Conservation (phyloP, 53 echinoderm and acorn worm species). For the Luidia sarsii region DNA sequence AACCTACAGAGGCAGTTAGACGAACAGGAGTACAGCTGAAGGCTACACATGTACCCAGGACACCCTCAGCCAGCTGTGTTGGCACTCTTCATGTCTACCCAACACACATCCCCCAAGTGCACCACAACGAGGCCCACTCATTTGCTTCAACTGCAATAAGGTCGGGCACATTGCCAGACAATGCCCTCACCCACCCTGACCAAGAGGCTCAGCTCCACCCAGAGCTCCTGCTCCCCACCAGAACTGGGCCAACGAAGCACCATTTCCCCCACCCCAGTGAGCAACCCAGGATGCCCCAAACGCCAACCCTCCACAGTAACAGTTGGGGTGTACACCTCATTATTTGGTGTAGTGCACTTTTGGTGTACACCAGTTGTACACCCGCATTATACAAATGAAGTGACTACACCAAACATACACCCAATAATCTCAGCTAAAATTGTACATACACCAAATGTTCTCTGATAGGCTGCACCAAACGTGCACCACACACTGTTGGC, state of each 20-base stretch:
- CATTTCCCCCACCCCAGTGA: not conserved
- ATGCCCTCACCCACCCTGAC: not conserved
- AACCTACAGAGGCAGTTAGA: slow-evolving; percentile 7
- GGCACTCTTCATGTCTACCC: not conserved
- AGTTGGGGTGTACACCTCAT: not conserved
- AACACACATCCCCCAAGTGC: not conserved
- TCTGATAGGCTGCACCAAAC: not conserved
- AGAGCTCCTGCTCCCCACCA: not conserved
- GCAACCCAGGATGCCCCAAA: not conserved
- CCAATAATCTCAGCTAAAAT: not conserved
- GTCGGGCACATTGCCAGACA: slow-evolving; percentile 10
- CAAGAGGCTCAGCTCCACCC: not conserved
- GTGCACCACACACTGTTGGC: not conserved
- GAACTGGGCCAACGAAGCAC: no score
- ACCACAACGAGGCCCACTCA: not conserved
- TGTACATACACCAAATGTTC: not conserved
- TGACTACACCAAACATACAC: not conserved
- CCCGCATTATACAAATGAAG: not conserved
- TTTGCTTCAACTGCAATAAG: slow-evolving; percentile 11
- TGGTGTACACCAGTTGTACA: not conserved
- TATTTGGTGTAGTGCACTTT: not conserved
- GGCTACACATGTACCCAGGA: slow-evolving; percentile 29
- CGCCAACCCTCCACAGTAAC: slow-evolving; percentile 12
- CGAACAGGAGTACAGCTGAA: slow-evolving; percentile 9
- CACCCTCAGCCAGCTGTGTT: not conserved